Evolutionary conservation across 2,888 invertebrate genomes (phyloP), one percentile per base, ranked within the genome.

Genomic region (Cenopis cana): DNA sequence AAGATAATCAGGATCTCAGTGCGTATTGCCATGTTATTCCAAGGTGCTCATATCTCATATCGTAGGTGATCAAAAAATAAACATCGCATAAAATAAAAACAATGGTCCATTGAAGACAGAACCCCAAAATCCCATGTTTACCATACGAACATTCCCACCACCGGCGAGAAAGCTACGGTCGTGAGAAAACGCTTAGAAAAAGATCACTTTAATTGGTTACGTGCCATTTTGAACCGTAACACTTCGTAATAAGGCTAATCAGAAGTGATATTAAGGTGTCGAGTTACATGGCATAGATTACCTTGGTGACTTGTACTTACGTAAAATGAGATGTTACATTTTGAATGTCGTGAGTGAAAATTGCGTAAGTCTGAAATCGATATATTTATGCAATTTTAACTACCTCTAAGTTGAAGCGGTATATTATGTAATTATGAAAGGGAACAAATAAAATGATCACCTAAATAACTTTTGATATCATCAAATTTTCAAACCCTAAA

Each of bases 181-280:
- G 70, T 71, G 70, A 71, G 70, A 71, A 56, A 55, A 66, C 54
- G 59, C 59, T 60, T 66, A 66, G 66, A 71, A 71, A 66, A 71
- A 71, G 24, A 55, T 71, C 66, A 66, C 66, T 55, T 46, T 71
- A 61, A 70, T 60, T 49, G 41, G 52, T 14, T 14, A 9, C 50
- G 11, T 20, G 46, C 60, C 17, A 54, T 29, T 61, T 11, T 71
- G 33, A 50, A 71, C 70, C 52, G 55, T 56, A 66, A 24, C 36
- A 14, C 60, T 12, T 5, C 10, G 55, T 24, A 36, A 66, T 71
- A 71, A 36, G 66, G 55, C 36, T 36, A 17, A 50, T 60, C 46
- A 54, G 49, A 52, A 50, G 54, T 55, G 60, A 66, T 46, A 69
- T 65, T 70, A 38, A 59, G 50, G 59, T 24, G 55, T 36, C 54